Conservation (phyloP, 1,140 invertebrate species). For the Spodoptera frugiperda region DNA sequence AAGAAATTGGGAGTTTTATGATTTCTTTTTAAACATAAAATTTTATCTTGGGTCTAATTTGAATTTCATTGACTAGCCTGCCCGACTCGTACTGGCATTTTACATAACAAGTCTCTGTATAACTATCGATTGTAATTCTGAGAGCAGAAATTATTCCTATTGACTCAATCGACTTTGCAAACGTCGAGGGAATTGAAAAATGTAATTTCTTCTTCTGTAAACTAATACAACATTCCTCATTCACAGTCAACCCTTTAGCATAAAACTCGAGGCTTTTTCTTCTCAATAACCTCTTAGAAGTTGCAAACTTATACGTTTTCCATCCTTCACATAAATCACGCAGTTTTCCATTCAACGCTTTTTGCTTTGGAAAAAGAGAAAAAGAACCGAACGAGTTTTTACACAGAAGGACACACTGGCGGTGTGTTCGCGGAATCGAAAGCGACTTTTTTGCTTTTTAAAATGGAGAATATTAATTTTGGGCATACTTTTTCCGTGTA, state of each 20-base stretch:
- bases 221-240: not conserved
- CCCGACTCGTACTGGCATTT: too few relatives aligned
- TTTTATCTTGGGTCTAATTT: too few relatives aligned
- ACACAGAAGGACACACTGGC: not conserved
- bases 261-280: conserved; percentile 21
- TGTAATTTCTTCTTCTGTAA: not conserved
- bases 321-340: conserved; percentile 24
- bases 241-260: not conserved
- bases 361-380: conserved; percentile 24
- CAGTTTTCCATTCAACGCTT: conserved; percentile 35
- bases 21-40: too few relatives aligned
- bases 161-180: too few relatives aligned
- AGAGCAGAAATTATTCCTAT: too few relatives aligned
- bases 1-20: too few relatives aligned
- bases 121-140: too few relatives aligned
- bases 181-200: too few relatives aligned
- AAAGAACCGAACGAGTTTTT: conserved; percentile 41
- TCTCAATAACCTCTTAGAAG: conserved; percentile 34
- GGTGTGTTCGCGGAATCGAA: not conserved
- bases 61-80: too few relatives aligned
- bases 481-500: too few relatives aligned
- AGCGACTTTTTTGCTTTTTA: not conserved
- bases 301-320: conserved; percentile 37
- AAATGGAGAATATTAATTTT: too few relatives aligned
- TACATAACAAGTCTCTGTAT: too few relatives aligned